Evolutionary conservation across 2,113 vertebrate species (phyloP).

Genomic region (Romanogobio albipinnatus): DNA sequence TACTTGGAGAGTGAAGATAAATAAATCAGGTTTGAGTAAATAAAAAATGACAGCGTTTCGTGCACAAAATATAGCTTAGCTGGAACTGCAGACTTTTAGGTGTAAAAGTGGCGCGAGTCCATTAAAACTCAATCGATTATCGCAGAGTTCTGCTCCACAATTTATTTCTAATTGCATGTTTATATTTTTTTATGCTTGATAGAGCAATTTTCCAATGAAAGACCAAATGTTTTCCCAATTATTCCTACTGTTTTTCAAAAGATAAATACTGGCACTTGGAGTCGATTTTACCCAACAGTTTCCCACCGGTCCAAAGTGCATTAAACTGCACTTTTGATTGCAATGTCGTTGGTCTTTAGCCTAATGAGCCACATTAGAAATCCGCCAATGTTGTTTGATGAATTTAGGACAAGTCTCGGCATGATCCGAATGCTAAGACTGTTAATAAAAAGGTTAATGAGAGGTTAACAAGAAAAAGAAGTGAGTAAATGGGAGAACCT

Average conservation of each 20-base stretch:
- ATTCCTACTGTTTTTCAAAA: background rate
- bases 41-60: slow-evolving; percentile 22
- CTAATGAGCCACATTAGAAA: slow-evolving; percentile 35
- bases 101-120: background rate
- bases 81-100: slow-evolving; percentile 1
- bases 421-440: slow-evolving; percentile 62
- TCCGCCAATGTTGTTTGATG: slow-evolving; percentile 61
- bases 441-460: slow-evolving; percentile 78
- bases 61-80: slow-evolving; percentile 24
- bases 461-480: slow-evolving; percentile 76
- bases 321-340: background rate
- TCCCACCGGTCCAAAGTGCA: background rate
- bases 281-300: background rate
- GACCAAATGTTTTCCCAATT: background rate
- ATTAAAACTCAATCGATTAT: background rate
- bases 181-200: slow-evolving; percentile 38
- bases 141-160: background rate
- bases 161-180: slow-evolving; percentile 12
- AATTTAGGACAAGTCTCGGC: slow-evolving; percentile 68
- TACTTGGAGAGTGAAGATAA: slow-evolving; percentile 14
- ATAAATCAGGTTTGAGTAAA: slow-evolving; percentile 43
- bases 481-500: slow-evolving; percentile 64
- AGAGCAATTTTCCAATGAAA: background rate
- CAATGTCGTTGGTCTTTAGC: background rate
- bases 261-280: background rate